Conservation (phyloP, 2,888 invertebrate genomes). For the Melanophora roralis region DNA sequence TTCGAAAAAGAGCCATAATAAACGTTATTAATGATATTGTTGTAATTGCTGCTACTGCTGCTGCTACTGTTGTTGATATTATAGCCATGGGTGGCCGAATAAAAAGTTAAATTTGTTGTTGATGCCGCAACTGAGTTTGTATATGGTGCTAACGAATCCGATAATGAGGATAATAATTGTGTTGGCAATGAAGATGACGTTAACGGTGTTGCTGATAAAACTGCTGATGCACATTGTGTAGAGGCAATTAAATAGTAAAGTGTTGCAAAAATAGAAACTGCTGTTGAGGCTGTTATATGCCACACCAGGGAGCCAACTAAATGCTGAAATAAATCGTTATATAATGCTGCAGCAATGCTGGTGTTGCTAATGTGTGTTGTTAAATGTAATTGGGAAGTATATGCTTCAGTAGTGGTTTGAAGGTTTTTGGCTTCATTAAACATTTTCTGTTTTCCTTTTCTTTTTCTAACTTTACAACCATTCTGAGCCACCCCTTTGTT, state of each 20-base stretch:
- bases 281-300: slow-evolving; percentile 50
- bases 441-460: not conserved
- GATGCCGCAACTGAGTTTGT: not conserved
- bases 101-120: slow-evolving; percentile 1
- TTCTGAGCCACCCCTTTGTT: not conserved
- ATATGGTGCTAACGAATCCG: not conserved
- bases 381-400: not conserved
- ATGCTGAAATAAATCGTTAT: slow-evolving; percentile 33
- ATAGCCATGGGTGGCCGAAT: not conserved
- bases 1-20: slow-evolving; percentile 50
- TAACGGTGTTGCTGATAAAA: slow-evolving; percentile 11
- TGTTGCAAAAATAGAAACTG: slow-evolving; percentile 41
- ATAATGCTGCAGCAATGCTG: not conserved
- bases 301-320: slow-evolving; percentile 22
- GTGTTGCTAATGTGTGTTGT: not conserved
- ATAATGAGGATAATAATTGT: slow-evolving; percentile 26
- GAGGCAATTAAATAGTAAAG: slow-evolving; percentile 41
- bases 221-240: slow-evolving; percentile 40
- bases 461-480: not conserved
- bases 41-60: not conserved
- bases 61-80: not conserved
- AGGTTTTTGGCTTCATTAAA: not conserved
- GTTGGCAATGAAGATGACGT: slow-evolving; percentile 16
- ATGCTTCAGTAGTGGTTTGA: not conserved
- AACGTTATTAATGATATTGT: slow-evolving; percentile 5